Base-by-base conservation (phyloP, 2,888 invertebrate species). In the Himalopsyche anomala region DNA sequence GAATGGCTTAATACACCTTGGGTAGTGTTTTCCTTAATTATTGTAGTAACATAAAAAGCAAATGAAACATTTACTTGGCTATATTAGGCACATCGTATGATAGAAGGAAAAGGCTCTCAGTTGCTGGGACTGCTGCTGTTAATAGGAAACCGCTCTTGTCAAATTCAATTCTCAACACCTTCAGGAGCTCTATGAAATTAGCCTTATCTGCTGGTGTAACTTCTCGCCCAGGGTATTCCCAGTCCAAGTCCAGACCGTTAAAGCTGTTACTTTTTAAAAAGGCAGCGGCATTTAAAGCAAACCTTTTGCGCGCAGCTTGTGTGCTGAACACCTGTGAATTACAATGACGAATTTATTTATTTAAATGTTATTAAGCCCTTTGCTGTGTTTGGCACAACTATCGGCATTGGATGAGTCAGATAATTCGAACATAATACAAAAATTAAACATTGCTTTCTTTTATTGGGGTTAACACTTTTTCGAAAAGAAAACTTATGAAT, bases 241-340 rank as follows among this genome's bases (percentile, higher is more conserved):
- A 95, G 89, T 95, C 94, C 17, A 95, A 87, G 90, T 95, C 95
- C 42, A 95, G 91, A 8, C 95, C 95, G 89, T 95, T 94, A 89
- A 95, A 95, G 0, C 90, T 90, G 89, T 94, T 91, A n/a, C 90
- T 90, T 81, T 91, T 89, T 0, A 94, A 89, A 88, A 94, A 94
- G 0, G 90, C 89, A 0, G 94, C 89, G 4, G 92, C 93, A 79
- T 92, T 94, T 12, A 92, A 88, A 8, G 94, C 92, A 87, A 95
- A 94, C 12, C 45, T 89, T 0, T 90, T 87, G 69, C 94, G 91
- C 8, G 90, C 86, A 0, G 84, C 80, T 5, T 91, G 89, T 84
- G 90, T 89, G 19, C 89, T 89, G 6, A 91, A 89, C 88, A 91
- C 89, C 84, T 89, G 74, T 0, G 3, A 74, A 15, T 51, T 51